Evolutionary conservation across 2,113 vertebrate genomes (phyloP).

Genomic region (Octodon degus): DNA sequence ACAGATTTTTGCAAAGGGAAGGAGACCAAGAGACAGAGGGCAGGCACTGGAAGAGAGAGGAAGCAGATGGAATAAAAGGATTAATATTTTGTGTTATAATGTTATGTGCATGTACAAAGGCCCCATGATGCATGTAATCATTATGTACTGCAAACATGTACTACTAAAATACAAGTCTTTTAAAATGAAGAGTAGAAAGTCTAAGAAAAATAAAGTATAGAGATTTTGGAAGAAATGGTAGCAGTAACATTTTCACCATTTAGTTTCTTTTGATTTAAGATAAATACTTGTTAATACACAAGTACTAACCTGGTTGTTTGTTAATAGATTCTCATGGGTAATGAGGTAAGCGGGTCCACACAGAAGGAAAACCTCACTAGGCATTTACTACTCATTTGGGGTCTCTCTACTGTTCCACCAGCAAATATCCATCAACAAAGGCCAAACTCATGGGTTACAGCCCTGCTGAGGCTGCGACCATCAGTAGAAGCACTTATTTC

Average conservation of each 20-base stretch:
- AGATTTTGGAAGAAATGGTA: not conserved
- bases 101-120: not conserved
- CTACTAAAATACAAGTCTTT: not conserved
- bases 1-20: not conserved
- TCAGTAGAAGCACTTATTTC: not conserved
- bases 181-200: not conserved
- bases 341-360: not conserved
- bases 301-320: not conserved
- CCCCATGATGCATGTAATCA: not conserved
- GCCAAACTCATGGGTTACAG: fast-evolving
- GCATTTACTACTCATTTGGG: not conserved
- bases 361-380: not conserved
- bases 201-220: not conserved
- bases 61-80: not conserved
- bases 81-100: not conserved
- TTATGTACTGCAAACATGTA: not conserved
- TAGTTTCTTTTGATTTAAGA: not conserved
- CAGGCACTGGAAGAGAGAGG: not conserved
- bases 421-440: not conserved
- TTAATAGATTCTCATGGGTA: not conserved
- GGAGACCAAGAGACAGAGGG: not conserved
- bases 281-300: not conserved
- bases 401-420: not conserved
- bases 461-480: not conserved
- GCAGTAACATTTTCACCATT: not conserved